Conservation (phyloP, 2,797 vertebrate genomes). For the Gephyroberyx darwinii region DNA sequence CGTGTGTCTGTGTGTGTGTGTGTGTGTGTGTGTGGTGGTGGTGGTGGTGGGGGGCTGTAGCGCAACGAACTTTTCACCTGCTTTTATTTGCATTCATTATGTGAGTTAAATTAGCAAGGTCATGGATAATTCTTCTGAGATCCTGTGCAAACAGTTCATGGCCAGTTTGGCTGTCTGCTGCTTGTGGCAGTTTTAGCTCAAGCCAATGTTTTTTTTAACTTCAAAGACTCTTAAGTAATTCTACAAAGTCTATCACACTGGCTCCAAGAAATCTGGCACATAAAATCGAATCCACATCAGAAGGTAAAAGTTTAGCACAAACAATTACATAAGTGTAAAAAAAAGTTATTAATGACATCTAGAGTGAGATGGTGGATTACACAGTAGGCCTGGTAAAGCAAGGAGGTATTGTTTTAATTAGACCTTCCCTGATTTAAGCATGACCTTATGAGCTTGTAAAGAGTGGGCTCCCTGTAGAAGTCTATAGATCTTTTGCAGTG, state of each 20-base stretch:
- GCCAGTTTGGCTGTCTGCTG: conserved; percentile 55
- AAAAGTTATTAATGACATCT: conserved; percentile 23
- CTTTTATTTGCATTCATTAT: conserved; percentile 50
- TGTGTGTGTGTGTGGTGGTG: no score
- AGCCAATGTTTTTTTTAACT: conserved; percentile 54
- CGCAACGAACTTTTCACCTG: conserved; percentile 37
- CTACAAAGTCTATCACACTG: conserved; percentile 52
- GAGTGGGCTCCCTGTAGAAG: neutral
- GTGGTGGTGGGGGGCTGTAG: neutral
- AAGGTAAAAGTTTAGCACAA: conserved; percentile 61
- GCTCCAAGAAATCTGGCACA: conserved; percentile 59
- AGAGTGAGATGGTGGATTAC: conserved; percentile 17
- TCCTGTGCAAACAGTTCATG: conserved; percentile 46
- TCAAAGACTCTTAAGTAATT: conserved; percentile 57
- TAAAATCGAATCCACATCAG: conserved; percentile 58
- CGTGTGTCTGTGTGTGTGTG: no score
- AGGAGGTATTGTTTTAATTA: conserved; percentile 12
- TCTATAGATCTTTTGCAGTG: neutral
- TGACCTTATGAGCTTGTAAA: conserved; percentile 17
- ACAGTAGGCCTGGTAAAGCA: conserved; percentile 6
- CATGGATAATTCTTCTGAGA: conserved; percentile 57
- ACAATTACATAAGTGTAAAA: conserved; percentile 45
- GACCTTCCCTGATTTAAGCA: conserved; percentile 14
- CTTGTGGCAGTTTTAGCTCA: conserved; percentile 55
- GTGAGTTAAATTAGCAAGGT: conserved; percentile 56